phyloP scores from a whole-genome alignment of 2,797 vertebrate species.

The Adrianichthys oophorus region DNA sequence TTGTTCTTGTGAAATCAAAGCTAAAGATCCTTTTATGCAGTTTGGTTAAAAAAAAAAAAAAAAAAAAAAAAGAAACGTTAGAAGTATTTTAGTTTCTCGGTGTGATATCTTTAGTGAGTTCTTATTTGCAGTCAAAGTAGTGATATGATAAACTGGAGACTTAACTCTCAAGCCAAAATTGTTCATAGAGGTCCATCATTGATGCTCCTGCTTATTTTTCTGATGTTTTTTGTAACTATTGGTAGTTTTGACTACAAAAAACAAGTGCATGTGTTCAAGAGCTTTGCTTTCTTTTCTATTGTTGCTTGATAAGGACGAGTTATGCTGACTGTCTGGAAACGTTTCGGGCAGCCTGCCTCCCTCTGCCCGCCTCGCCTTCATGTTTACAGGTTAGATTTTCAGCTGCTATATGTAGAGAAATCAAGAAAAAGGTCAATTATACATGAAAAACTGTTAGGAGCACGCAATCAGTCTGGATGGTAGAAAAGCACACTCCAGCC shows the following conservation, averaged over 20 bases:
- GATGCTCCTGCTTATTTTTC: not conserved
- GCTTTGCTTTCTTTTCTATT: slow-evolving; percentile 32
- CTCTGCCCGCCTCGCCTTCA: slow-evolving; percentile 23
- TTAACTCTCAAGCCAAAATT: slow-evolving; percentile 70
- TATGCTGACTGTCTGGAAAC: slow-evolving; percentile 35
- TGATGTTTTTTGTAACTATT: slow-evolving; percentile 12
- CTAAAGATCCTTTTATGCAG: slow-evolving; percentile 1
- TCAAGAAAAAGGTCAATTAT: slow-evolving; percentile 53
- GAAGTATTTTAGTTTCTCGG: slow-evolving; percentile 29
- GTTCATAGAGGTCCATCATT: slow-evolving; percentile 32
- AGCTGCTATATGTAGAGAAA: slow-evolving; percentile 20
- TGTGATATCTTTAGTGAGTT: slow-evolving; percentile 48
- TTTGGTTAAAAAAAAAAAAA: not conserved
- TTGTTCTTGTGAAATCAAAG: slow-evolving; percentile 26
- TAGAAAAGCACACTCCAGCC: slow-evolving; percentile 16
- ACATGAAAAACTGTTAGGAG: slow-evolving; percentile 14
- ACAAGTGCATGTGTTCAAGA: slow-evolving; percentile 58
- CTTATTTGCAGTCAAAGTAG: slow-evolving; percentile 44
- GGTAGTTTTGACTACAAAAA: slow-evolving; percentile 51
- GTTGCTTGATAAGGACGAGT: slow-evolving; percentile 24
- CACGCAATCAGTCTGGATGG: slow-evolving; percentile 41
- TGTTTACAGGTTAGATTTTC: slow-evolving; percentile 51
- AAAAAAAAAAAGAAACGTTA: not conserved
- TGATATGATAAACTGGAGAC: slow-evolving; percentile 52
- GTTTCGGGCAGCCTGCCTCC: slow-evolving; percentile 17